phyloP scores from a whole-genome alignment of 2,888 invertebrate genomes.

The Rhamnusium bicolor region DNA sequence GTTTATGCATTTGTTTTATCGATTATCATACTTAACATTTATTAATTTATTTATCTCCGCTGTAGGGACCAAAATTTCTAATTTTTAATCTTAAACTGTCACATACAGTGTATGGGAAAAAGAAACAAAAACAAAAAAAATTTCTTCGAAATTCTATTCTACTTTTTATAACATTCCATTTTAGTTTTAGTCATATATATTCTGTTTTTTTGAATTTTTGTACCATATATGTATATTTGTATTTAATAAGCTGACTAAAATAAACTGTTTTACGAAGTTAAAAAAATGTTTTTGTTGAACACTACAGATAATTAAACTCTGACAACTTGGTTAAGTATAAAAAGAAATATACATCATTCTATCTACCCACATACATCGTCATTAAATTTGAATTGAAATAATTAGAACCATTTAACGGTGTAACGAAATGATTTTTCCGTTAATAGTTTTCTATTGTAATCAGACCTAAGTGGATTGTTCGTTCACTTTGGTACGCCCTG shows the following conservation, averaged over 20 bases:
- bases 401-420: no score
- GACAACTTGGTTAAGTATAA: no score
- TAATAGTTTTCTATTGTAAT: no score
- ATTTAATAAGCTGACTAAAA: conserved; percentile 44
- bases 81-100: conserved; percentile 17
- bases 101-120: conserved; percentile 1
- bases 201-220: conserved; percentile 37
- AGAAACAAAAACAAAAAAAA: conserved; percentile 3
- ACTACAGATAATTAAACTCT: no score
- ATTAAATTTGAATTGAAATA: no score
- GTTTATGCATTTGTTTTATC: conserved; percentile 18
- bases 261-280: conserved; percentile 26
- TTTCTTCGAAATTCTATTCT: conserved; percentile 1
- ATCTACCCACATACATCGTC: no score
- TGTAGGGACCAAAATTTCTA: conserved; percentile 47
- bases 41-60: conserved; percentile 27
- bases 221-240: conserved; percentile 52
- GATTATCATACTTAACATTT: conserved; percentile 10
- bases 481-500: no score
- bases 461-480: no score
- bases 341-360: no score
- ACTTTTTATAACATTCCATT: conserved; percentile 33
- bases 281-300: no score
- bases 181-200: conserved; percentile 28
- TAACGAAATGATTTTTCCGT: no score